phyloP scores from a whole-genome alignment of 2,797 vertebrate species.

The Argentina silus region DNA sequence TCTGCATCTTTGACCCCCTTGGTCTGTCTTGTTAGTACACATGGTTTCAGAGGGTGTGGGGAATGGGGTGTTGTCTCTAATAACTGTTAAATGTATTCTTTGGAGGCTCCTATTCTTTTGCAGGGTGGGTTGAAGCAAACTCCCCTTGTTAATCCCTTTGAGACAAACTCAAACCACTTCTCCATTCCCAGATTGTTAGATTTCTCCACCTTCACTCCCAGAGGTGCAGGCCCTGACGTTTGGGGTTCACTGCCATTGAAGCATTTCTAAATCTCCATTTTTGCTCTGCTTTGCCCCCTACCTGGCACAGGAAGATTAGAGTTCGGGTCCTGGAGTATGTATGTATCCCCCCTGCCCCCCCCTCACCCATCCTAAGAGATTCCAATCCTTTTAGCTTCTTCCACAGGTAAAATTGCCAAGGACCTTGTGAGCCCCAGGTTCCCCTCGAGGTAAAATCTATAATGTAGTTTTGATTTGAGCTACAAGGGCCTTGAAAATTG shows the following conservation, averaged over 20 bases:
- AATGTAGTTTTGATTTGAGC: conserved; percentile 81
- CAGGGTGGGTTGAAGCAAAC: conserved; percentile 61
- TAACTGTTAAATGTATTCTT: conserved; percentile 94
- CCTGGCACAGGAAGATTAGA: conserved; percentile 87
- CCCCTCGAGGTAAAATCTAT: conserved; percentile 84
- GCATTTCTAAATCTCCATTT: conserved; percentile 89
- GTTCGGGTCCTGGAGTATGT: conserved; percentile 83
- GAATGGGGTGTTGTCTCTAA: conserved; percentile 84
- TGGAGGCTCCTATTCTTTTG: conserved; percentile 73
- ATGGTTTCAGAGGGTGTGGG: conserved; percentile 82
- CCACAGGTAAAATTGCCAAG: conserved; percentile 84
- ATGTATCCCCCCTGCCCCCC: conserved; percentile 75
- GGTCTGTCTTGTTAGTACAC: conserved; percentile 80
- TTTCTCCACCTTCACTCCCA: conserved; percentile 74
- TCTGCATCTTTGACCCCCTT: conserved; percentile 84
- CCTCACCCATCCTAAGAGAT: conserved; percentile 75
- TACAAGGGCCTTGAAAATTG: conserved; percentile 81
- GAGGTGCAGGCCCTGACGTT: conserved; percentile 79
- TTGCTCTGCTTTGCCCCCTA: conserved; percentile 83
- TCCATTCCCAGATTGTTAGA: conserved; percentile 76
- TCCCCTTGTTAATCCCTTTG: conserved; percentile 77
- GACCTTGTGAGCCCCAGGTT: conserved; percentile 79
- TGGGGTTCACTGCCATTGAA: conserved; percentile 84
- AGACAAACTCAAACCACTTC: conserved; percentile 53
- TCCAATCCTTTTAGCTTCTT: conserved; percentile 83